Evolutionary conservation across 2,113 vertebrate species (phyloP), one percentile per base, ranked within the genome.

Genomic region (Otocyon megalotis): DNA sequence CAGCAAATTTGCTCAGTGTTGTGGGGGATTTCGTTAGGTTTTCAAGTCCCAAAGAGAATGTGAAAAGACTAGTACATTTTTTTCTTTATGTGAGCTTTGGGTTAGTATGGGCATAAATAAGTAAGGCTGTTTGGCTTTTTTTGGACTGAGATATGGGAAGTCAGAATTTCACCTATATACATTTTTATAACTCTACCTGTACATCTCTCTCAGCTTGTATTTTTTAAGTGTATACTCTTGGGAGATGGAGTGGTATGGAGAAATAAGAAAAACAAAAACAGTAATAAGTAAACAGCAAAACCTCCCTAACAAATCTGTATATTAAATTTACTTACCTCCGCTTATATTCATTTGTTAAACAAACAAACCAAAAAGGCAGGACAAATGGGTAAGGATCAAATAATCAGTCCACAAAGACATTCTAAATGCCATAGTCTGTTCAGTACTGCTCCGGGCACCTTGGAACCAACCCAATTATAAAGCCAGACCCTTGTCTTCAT

Each of bases 101-200:
- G 72, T 79, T 92, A 56, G 30, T 76, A 77, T 88, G 35, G 91
- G 67, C 28, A 96, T 96, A 92, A 96, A 80, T 86, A 96, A 91
- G 8, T 48, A 22, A 62, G 77, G 20, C 30, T 74, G 43, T 96
- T 85, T 65, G 50, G 62, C 71, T 89, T 88, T 37, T 91, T 91
- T 53, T 54, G 95, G 80, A 35, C 5, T 84, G 22, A 80, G 32
- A 17, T 60, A 82, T 5, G 82, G 53, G 72, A 96, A 69, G 7
- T 50, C n/a, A 37, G 28, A 94, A 32, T 74, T 83, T 77, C 62
- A 63, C 79, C 35, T 67, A 13, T 54, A 50, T 11, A n/a, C 17
- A 30, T 72, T 79, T 93, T 72, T 58, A 50, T 48, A 30, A 32
- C 8, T 16, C 95, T 63, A n/a, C 14, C 53, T 67, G 10, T 13